Evolutionary conservation across 2,888 invertebrate species (phyloP), one percentile per base, ranked within the genome.

Genomic region (Nemotelus pantherinus): DNA sequence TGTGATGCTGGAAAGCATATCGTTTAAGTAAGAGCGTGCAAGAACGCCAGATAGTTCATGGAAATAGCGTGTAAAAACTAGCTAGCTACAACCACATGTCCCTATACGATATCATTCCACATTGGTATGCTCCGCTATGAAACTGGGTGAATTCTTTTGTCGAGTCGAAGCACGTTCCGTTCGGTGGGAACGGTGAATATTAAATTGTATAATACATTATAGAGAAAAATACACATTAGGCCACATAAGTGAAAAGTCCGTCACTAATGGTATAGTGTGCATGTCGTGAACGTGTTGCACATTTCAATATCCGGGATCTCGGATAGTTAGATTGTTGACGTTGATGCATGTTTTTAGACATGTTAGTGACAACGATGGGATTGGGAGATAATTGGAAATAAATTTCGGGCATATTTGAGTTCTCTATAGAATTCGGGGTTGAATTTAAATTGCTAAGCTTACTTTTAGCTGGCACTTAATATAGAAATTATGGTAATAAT

Each of bases 201-300:
- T 78, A 78, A 78, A 78, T 78, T 78, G 70, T 78, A 71, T 76
- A 65, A 48, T 57, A 74, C 70, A 43, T 41, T 70, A 47, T 45
- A 58, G 47, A 63, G 74, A 48, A 44, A 47, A 41, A 48, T 74
- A 43, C 60, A 63, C 74, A 63, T 60, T 70, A 63, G 60, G n/a
- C 60, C 60, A 58, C 60, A 60, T 63, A 60, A 74, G 74, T 74
- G 74, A 74, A 74, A 74, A 74, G 63, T 74, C 74, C 60, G 48
- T 60, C 50, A 63, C 74, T 63, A 60, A 63, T 63, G 60, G 60
- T 60, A 50, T 25, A 25, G 25, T 25, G 60, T 60, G 74, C 50
- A 60, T 39, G 48, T 48, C 63, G 60, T 9, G 63, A 74, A 74
- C 74, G 74, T 74, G 74, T 63, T 74, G 63, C 48, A 74, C 74